Evolutionary conservation across 2,888 invertebrate species (phyloP), one percentile per base, ranked within the genome.

Genomic region (Adelphocoris suturalis): DNA sequence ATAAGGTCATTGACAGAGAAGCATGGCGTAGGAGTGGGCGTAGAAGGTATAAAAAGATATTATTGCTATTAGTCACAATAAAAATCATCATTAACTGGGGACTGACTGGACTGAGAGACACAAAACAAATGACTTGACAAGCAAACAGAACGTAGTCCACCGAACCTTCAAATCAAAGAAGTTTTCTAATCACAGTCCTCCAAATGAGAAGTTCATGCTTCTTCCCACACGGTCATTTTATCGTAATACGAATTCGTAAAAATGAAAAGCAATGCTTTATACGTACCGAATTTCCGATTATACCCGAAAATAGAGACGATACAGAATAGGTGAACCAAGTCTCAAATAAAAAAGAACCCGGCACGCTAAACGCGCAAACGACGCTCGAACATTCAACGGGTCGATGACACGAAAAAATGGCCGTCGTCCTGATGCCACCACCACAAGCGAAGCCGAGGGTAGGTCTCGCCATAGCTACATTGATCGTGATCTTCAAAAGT

Each of bases 351-450:
- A 68, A 23, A 19, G 61, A 13, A 68, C 68, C 68, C 68, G 68
- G 68, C 68, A 68, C 68, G 27, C 68, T n/a, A n/a, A n/a, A n/a
- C n/a, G n/a, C n/a, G n/a, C 19, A n/a, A 68, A 68, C 19, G 68
- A n/a, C 68, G 19, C n/a, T 19, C n/a, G 1, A 57, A 16, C n/a
- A 13, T 57, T 68, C 68, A 19, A 68, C 23, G 68, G 27, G 52
- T 14, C 16, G 68, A 68, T 19, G 68, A 68, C 23, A 68, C 19
- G 14, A 23, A 19, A 68, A 68, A 68, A 68, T 68, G 68, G 68
- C 68, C 27, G 19, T 5, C 68, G 68, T 19, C 37, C 23, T 23
- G 68, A 68, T 23, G 68, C 19, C 3, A 11, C 7, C 12, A 52
- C 52, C 52, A 52, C 52, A 16, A 52, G 37, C 37, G 37, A 37